A percentile compares a stretch with the other conserved stretches of the same genome.
Evolutionary conservation across 2,797 vertebrate species (phyloP).

Genomic region (Pseudomugil tenellus): DNA sequence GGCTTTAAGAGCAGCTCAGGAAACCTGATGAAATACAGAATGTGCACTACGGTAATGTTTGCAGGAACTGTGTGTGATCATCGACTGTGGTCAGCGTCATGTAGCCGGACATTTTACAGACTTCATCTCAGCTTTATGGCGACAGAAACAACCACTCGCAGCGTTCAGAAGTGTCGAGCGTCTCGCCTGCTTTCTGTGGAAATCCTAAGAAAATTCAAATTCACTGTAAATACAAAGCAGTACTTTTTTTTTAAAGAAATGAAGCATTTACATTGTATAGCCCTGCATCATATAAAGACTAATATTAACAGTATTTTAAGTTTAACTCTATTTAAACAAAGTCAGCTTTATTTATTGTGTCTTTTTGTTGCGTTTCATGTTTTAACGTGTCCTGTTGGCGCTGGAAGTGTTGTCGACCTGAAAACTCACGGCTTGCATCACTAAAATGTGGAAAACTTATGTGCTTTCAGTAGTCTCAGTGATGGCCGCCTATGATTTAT

Average conservation of each 20-base stretch:
- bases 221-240: conserved; percentile 68
- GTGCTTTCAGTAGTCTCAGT: conserved; percentile 17
- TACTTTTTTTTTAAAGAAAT: conserved; percentile 55
- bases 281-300: conserved; percentile 68
- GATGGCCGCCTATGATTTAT: conserved; percentile 4
- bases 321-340: conserved; percentile 80
- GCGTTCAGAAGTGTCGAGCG: conserved; percentile 2
- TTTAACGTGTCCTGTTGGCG: conserved; percentile 20
- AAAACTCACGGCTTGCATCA: neutral
- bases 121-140: conserved; percentile 1
- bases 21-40: conserved; percentile 58
- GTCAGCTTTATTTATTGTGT: conserved; percentile 76
- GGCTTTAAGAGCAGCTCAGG: conserved; percentile 70
- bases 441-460: conserved; percentile 1
- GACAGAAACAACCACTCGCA: conserved; percentile 14
- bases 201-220: conserved; percentile 42
- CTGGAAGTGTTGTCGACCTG: neutral
- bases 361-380: conserved; percentile 20
- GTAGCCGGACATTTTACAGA: conserved; percentile 36
- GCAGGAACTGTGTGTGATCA: neutral
- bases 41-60: conserved; percentile 23
- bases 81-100: conserved; percentile 10
- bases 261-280: conserved; percentile 79
- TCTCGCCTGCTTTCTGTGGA: conserved; percentile 14
- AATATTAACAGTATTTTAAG: conserved; percentile 80